phyloP scores from a whole-genome alignment of 2,797 vertebrate genomes.

The Anabas testudineus region DNA sequence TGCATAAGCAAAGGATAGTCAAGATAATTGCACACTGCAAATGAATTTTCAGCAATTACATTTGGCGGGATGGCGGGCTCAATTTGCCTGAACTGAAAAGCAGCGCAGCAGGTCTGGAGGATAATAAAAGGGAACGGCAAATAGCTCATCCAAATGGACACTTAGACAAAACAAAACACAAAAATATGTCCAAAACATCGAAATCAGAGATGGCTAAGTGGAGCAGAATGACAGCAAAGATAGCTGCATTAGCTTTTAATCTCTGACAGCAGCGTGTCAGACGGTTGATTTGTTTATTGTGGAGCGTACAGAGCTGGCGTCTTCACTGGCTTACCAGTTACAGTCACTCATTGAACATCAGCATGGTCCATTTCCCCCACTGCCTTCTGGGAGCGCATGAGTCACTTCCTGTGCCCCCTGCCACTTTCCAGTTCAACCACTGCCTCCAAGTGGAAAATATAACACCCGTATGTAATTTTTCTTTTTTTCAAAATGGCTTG shows the following conservation, averaged over 20 bases:
- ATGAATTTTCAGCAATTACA: constrained; percentile 46
- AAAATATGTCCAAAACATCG: constrained; percentile 19
- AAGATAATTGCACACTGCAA: constrained; percentile 59
- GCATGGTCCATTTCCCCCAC: constrained; percentile 9
- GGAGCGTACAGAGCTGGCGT: constrained; percentile 7
- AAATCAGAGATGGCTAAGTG: constrained; percentile 49
- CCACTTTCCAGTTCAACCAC: constrained; percentile 12
- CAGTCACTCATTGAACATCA: constrained; percentile 21
- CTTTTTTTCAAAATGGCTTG: constrained; percentile 1
- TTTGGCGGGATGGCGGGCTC: constrained; percentile 3
- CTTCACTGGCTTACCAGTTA: constrained; percentile 24
- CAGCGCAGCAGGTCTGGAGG: constrained; percentile 22
- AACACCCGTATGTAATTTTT: background rate
- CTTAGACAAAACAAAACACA: constrained; percentile 42
- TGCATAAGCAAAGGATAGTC: constrained; percentile 37
- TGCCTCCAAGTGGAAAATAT: background rate
- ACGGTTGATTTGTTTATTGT: constrained; percentile 30
- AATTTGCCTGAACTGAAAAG: constrained; percentile 42
- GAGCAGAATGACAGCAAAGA: constrained; percentile 22
- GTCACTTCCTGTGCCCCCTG: background rate
- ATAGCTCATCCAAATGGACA: constrained; percentile 35
- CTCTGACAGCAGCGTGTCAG: constrained; percentile 34
- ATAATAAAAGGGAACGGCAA: constrained; percentile 52
- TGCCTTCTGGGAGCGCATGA: constrained; percentile 4
- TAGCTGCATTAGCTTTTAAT: constrained; percentile 44